Base-by-base conservation (phyloP, 2,113 vertebrate species). In the Proterorhinus semilunaris region DNA sequence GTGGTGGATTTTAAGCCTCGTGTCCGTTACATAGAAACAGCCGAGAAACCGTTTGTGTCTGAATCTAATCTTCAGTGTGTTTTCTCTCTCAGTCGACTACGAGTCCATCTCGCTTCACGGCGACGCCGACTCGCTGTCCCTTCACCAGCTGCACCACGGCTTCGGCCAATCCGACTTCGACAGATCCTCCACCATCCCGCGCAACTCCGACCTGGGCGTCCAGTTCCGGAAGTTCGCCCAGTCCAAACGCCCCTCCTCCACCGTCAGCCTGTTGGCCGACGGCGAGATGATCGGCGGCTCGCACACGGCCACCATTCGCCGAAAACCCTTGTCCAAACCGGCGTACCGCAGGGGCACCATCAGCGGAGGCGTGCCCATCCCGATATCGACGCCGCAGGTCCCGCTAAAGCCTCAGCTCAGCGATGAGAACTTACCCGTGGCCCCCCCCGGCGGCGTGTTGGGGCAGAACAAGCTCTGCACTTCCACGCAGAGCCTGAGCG, bases 291-390 rank as follows among this genome's bases (percentile, higher is more conserved):
- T 80, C 0, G 76, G 82, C 50, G 50, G 73, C 3, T 79, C 89
- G 0, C 91, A 94, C 80, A 91, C 93, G 0, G 94, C 94, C 1
- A 94, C 94, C 63, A 95, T 95, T 79, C 83, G 94, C 0, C 91
- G 94, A 65, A 94, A 94, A 43, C 94, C 94, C 0, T 93, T 92
- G 6, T 92, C 91, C 75, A 95, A 95, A 74, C 92, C 93, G 0
- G 69, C 68, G 8, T 86, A 88, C 16, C 92, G 93, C 1, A 80
- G 94, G 1, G 93, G 93, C 6, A 94, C 93, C 0, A 92, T 94
- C 82, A 92, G 92, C 36, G 93, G 93, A 0, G 93, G 93, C 1
- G 89, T 93, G 1, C 93, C 93, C 46, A 94, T 94, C 53, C 93
- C 94, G 57, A 94, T 94, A 76, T 77, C 81, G 71, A 94, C 93